Conservation (phyloP, 2,797 vertebrate species). For the Molossus alvarezi region DNA sequence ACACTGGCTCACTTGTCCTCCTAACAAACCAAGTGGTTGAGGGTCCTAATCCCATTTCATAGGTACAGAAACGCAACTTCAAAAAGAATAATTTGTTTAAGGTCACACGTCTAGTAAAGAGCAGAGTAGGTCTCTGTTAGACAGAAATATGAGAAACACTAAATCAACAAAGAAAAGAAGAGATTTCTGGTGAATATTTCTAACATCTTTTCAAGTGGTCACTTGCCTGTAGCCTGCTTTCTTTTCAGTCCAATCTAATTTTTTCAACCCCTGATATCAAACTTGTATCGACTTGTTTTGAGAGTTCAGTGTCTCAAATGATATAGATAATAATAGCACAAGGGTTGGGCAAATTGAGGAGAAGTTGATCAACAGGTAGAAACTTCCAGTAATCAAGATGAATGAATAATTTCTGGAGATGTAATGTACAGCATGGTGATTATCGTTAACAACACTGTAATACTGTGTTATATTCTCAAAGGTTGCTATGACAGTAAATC, state of each 20-base stretch:
- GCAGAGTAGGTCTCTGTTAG: background rate
- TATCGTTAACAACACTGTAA: background rate
- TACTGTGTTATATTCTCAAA: background rate
- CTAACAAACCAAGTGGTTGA: background rate
- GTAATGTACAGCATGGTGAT: background rate
- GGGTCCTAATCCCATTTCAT: background rate
- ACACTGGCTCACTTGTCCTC: background rate
- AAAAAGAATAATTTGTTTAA: background rate
- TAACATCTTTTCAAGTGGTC: background rate
- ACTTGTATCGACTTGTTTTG: background rate
- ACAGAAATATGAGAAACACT: background rate
- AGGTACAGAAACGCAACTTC: background rate
- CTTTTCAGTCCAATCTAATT: background rate
- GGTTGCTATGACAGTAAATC: background rate
- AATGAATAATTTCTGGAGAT: background rate
- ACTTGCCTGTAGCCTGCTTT: background rate
- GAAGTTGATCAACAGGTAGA: background rate
- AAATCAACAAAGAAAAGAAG: background rate
- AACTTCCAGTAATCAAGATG: background rate
- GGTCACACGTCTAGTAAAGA: background rate
- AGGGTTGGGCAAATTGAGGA: background rate
- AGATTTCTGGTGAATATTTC: background rate
- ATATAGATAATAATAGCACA: background rate
- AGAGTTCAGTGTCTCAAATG: background rate
- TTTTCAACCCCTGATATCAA: background rate